A percentile compares a stretch with the other conserved stretches of the same genome.
phyloP scores from a whole-genome alignment of 2,113 vertebrate genomes.

The Eubucco bourcierii region DNA sequence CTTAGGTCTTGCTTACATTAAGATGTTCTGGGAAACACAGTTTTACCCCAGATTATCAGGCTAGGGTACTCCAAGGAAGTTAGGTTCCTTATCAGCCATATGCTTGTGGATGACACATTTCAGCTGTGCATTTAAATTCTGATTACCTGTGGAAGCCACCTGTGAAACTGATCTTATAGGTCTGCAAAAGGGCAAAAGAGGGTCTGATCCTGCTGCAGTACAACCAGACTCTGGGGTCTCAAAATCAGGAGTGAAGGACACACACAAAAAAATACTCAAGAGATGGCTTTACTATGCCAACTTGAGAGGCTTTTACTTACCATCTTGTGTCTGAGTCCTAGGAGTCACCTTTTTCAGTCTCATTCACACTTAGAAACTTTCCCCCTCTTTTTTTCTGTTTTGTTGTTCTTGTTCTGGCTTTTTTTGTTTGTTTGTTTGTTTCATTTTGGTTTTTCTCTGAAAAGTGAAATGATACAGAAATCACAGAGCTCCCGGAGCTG shows the following conservation, averaged over 20 bases:
- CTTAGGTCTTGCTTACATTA: background rate
- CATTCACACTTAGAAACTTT: background rate
- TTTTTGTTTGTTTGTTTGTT: too few relatives aligned
- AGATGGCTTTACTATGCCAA: background rate
- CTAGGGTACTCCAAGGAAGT: background rate
- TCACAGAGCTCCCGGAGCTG: background rate
- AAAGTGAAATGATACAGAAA: background rate
- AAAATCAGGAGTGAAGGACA: background rate
- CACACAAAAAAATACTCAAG: background rate
- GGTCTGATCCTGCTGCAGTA: background rate
- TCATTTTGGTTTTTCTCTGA: background rate
- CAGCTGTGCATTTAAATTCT: background rate
- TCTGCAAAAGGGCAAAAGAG: background rate
- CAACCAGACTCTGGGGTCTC: background rate
- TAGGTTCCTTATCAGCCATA: rapidly evolving
- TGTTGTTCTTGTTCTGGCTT: too few relatives aligned
- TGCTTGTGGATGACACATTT: background rate
- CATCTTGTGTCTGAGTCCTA: background rate
- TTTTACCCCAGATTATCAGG: background rate
- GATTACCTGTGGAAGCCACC: background rate
- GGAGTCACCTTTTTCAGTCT: background rate
- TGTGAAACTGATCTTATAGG: background rate
- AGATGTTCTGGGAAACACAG: background rate
- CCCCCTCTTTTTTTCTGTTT: background rate
- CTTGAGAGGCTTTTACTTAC: background rate